Evolutionary conservation across 2,113 vertebrate genomes (phyloP).

Genomic region (Meriones unguiculatus): DNA sequence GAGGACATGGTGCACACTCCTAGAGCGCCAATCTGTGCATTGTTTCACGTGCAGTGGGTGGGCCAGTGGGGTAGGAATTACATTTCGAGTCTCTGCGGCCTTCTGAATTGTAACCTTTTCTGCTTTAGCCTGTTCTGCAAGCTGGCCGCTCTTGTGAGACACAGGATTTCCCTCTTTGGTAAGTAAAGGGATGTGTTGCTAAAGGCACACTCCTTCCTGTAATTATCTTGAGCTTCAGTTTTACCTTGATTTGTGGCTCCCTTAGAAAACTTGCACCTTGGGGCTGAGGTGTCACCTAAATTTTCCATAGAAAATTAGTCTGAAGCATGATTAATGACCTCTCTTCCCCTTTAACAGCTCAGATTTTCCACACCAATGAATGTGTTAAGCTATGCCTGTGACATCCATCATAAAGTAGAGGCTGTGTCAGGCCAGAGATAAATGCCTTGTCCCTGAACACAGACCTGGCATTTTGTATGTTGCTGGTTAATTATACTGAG

Average conservation of each 20-base stretch:
- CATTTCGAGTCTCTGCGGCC: conserved; percentile 74
- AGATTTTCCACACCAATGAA: conserved; percentile 73
- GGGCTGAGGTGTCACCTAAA: conserved; percentile 62
- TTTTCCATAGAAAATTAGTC: conserved; percentile 60
- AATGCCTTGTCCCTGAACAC: conserved; percentile 16
- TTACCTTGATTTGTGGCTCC: conserved; percentile 35
- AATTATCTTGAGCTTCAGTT: conserved; percentile 12
- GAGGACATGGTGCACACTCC: not conserved
- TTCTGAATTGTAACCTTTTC: conserved; percentile 83
- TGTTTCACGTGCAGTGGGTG: not conserved
- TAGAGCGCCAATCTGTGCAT: not conserved
- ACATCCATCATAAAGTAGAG: conserved; percentile 55
- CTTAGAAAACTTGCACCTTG: not conserved
- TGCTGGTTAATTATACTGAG: not conserved
- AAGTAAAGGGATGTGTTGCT: conserved; percentile 86
- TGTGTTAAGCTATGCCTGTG: conserved; percentile 61
- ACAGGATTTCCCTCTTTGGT: conserved; percentile 99
- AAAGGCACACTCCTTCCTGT: not conserved
- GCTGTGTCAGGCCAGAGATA: conserved; percentile 33
- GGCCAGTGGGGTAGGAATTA: not conserved
- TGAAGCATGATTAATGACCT: conserved; percentile 69
- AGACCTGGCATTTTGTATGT: not conserved
- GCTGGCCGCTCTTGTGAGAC: conserved; percentile 99
- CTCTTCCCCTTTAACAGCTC: conserved; percentile 49
- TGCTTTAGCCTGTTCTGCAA: conserved; percentile 98